Evolutionary conservation across 2,113 vertebrate species (phyloP).

Genomic region (Hypocryptadius cinnamomeus): DNA sequence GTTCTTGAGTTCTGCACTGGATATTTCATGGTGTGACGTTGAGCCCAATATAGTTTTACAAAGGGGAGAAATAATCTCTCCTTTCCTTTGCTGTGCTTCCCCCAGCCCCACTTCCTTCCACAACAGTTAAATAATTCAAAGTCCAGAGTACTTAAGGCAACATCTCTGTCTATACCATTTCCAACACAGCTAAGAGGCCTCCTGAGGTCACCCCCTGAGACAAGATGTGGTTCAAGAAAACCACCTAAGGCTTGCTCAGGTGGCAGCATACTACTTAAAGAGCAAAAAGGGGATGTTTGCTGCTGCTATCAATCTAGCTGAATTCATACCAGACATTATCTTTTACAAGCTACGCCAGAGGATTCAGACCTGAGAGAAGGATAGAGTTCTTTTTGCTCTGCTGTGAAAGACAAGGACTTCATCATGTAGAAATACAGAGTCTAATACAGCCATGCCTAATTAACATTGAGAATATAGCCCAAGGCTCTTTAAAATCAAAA

Average conservation of each 20-base stretch:
- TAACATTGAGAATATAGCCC: background rate
- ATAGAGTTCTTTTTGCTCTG: background rate
- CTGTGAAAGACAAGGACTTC: background rate
- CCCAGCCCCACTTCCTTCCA: constrained; percentile 24
- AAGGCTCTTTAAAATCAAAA: background rate
- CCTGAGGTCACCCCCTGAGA: constrained; percentile 20
- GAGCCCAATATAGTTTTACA: background rate
- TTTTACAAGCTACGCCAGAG: background rate
- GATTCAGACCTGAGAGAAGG: background rate
- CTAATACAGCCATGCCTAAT: background rate
- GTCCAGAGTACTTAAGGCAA: constrained; percentile 5
- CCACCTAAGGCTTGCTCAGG: constrained; percentile 25
- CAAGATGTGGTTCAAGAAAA: background rate
- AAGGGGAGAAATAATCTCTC: background rate
- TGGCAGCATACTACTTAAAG: background rate
- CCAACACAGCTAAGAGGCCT: background rate
- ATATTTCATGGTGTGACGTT: constrained; percentile 27
- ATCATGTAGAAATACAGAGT: background rate
- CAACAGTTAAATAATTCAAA: constrained; percentile 44
- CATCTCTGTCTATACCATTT: constrained; percentile 6
- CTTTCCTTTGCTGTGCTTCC: background rate
- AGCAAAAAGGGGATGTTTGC: background rate
- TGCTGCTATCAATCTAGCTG: background rate
- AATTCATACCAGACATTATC: background rate
- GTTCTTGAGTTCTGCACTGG: constrained; percentile 46